Evolutionary conservation across 2,888 invertebrate species (phyloP), one percentile per base, ranked within the genome.

Genomic region (Linnaemya tessellans): DNA sequence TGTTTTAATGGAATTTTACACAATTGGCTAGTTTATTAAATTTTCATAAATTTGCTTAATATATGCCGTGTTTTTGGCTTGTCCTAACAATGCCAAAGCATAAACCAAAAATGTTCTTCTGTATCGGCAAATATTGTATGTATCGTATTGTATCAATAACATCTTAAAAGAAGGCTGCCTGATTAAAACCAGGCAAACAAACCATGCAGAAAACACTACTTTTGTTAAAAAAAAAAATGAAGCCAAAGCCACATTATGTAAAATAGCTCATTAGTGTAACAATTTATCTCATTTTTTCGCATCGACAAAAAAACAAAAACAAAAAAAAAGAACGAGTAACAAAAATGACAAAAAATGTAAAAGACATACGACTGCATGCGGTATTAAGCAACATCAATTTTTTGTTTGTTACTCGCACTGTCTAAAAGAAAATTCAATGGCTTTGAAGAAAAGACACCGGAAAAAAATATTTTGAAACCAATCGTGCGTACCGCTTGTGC

Each of bases 221-320:
- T 54, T 43, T 77, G 58, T n/a, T 35, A 22, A 64, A 51, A 74
- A 22, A 64, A 51, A 74, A 75, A 41, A 20, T 22, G 22, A 7
- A 43, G 15, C 81, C 68, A 65, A 74, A 81, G 74, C 38, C 68
- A 81, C 81, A 81, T 85, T 85, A 85, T 85, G 84, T 79, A 85
- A 85, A 85, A 79, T 79, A 85, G 81, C 84, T 85, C 84, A 85
- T 85, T 85, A 85, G 81, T 85, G 84, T 85, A 81, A 81, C 81
- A 85, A 81, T 85, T 85, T 85, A 81, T 85, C 81, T 81, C 65
- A 65, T 71, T 56, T 80, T 79, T 56, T 70, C n/a, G 20, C 18
- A 30, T 5, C 35, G 30, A 51, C 0, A n/a, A 0, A 35, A 54
- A 41, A 30, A 30, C 2, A 30, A n/a, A n/a, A n/a, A n/a, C n/a